Conservation (phyloP, 2,113 vertebrate genomes). For the Hemichromis elongatus region DNA sequence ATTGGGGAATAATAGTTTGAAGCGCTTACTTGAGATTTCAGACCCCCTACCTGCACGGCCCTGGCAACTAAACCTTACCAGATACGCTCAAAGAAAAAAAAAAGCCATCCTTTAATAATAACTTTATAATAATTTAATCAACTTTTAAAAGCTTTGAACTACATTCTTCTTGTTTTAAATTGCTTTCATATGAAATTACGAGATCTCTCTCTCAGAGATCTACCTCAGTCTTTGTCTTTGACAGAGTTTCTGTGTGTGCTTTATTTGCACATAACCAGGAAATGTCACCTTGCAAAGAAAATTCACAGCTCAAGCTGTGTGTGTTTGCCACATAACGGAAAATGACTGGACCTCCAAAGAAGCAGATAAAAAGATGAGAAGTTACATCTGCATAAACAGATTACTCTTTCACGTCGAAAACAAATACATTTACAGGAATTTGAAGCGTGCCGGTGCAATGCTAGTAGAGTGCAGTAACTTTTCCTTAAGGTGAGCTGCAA, state of each 20-base stretch:
- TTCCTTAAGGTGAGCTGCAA: background rate
- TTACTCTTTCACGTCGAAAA: slow-evolving; percentile 29
- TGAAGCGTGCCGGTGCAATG: background rate
- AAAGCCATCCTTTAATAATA: background rate
- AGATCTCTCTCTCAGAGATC: background rate
- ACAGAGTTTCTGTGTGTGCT: slow-evolving; percentile 50
- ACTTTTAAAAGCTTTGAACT: background rate
- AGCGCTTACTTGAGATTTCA: slow-evolving; percentile 21
- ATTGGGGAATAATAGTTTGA: slow-evolving; percentile 38
- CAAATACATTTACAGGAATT: background rate
- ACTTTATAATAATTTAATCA: background rate
- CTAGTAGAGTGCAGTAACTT: background rate
- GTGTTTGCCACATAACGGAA: slow-evolving; percentile 69
- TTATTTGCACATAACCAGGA: slow-evolving; percentile 66
- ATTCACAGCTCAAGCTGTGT: slow-evolving; percentile 73
- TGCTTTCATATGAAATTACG: background rate
- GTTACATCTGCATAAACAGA: slow-evolving; percentile 63
- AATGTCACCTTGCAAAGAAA: slow-evolving; percentile 72
- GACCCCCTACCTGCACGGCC: background rate
- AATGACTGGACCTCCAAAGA: slow-evolving; percentile 69
- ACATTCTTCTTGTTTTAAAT: background rate
- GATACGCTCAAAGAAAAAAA: background rate
- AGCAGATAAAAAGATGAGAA: slow-evolving; percentile 61
- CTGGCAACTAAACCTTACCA: background rate
- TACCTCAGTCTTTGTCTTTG: slow-evolving; percentile 40